These are phyloP conservation scores for Arrhamphus sclerolepis DNA, from an alignment of 2,797 vertebrate species.

Conservation along the genomic window DNA sequence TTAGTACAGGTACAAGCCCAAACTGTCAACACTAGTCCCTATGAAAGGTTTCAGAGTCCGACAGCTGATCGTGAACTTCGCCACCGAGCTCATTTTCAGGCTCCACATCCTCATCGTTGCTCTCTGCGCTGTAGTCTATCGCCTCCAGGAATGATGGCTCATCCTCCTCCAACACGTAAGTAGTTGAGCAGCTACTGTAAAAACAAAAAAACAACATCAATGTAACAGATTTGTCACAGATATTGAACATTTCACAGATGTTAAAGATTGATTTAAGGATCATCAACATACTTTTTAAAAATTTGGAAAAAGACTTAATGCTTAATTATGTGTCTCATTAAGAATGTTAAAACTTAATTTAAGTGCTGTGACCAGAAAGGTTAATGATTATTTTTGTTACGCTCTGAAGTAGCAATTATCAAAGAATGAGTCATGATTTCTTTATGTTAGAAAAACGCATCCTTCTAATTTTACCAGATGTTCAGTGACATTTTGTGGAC, in stretches of 20 bases:
- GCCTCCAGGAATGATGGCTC: conserved; percentile 95
- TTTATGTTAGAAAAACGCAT: too few species aligned
- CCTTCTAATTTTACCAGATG: too few species aligned
- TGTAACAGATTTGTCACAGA: background rate
- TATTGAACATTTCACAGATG: background rate
- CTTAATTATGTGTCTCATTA: background rate
- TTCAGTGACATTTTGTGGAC: too few species aligned
- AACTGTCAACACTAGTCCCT: conserved; percentile 55
- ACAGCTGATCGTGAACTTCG: conserved; percentile 84
- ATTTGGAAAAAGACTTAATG: too few species aligned
- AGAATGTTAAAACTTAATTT: too few species aligned
- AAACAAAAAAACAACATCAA: conserved; percentile 19
- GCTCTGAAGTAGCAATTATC: background rate
- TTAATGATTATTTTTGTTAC: background rate
- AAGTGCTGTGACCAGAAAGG: background rate
- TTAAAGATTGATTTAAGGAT: too few species aligned
- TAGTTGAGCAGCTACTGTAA: conserved; percentile 86
- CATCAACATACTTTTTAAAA: too few species aligned
- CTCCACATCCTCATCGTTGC: conserved; percentile 87
- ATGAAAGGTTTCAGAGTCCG: conserved; percentile 85
- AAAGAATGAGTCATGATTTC: background rate
- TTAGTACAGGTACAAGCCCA: conserved; percentile 27
- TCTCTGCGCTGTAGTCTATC: conserved; percentile 98
- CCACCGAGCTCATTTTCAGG: conserved; percentile 81
- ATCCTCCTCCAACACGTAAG: conserved; percentile 94